phyloP scores from a whole-genome alignment of 2,888 invertebrate species.

The Mimachlamys varia region DNA sequence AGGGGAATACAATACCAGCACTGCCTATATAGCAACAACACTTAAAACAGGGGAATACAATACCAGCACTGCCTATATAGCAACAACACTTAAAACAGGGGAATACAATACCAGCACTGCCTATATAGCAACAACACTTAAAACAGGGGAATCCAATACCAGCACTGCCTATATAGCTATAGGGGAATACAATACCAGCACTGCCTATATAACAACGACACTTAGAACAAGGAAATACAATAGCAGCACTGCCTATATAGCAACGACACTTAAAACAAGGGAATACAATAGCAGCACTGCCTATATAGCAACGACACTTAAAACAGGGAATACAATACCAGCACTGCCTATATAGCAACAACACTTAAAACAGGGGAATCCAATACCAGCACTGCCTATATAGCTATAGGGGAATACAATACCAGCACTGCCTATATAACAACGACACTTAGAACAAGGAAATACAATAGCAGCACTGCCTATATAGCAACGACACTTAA shows the following conservation, averaged over 20 bases:
- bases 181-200: not conserved
- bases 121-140: not conserved
- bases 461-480: not conserved
- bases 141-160: constrained; percentile 8
- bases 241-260: not conserved
- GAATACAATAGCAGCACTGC: not conserved
- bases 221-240: constrained; percentile 9
- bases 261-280: not conserved
- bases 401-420: constrained; percentile 7
- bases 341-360: not conserved
- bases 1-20: not conserved
- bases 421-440: not conserved
- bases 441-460: not conserved
- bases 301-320: not conserved
- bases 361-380: constrained; percentile 5
- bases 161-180: not conserved
- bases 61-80: not conserved
- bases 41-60: constrained; percentile 14
- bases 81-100: not conserved
- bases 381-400: not conserved
- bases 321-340: not conserved
- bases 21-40: not conserved
- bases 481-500: not conserved
- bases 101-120: not conserved
- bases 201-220: not conserved